A percentile compares a stretch with the other conserved stretches of the same genome.
phyloP scores from a whole-genome alignment of 1,140 invertebrate species.

The Polypedilum vanderplanki region DNA sequence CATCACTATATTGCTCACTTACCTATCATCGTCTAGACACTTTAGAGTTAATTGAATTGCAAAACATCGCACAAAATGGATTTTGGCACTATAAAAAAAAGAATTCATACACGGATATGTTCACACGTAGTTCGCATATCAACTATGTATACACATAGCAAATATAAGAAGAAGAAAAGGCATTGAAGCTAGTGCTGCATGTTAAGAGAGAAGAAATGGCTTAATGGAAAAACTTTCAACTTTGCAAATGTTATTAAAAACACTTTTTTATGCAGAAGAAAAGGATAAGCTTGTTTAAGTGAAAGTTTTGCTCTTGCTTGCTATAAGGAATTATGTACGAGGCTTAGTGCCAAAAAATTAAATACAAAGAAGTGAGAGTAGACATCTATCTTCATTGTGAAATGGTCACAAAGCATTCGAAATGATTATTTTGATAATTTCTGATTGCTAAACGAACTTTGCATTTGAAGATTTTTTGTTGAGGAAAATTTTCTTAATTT shows the following conservation, averaged over 20 bases:
- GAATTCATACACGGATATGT: not conserved
- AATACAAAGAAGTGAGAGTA: not conserved
- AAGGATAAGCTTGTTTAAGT: conserved; percentile 6
- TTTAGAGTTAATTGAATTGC: conserved; percentile 16
- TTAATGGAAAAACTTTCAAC: conserved; percentile 7
- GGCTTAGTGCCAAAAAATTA: not conserved
- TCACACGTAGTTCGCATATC: no score
- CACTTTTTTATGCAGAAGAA: not conserved
- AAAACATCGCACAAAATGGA: not conserved
- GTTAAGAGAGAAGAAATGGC: not conserved
- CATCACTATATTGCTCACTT: not conserved
- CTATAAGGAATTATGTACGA: not conserved
- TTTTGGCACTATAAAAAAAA: not conserved
- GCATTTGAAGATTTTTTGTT: no score
- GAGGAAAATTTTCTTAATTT: no score
- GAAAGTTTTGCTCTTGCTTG: not conserved
- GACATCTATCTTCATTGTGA: no score
- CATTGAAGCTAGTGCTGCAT: not conserved
- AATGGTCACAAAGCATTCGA: no score
- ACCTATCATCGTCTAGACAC: not conserved
- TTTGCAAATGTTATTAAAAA: conserved; percentile 17
- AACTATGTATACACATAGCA: not conserved
- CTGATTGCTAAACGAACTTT: no score
- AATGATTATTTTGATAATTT: no score
- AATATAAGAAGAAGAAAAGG: not conserved